phyloP scores from a whole-genome alignment of 1,140 invertebrate species.

The Caenorhabditis tropicalis region DNA sequence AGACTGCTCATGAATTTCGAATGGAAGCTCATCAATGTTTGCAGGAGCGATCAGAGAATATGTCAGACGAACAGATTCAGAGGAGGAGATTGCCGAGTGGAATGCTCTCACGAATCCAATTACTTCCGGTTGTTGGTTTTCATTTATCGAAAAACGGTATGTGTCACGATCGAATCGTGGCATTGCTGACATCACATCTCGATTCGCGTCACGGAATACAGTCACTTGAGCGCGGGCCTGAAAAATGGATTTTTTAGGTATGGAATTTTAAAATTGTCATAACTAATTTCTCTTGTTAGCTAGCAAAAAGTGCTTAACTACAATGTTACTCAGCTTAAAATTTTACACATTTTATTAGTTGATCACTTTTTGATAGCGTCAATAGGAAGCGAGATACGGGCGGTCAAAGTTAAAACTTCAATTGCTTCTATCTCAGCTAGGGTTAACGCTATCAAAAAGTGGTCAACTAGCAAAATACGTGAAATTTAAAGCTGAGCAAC shows the following conservation, averaged over 20 bases:
- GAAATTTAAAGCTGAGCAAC: too few species aligned
- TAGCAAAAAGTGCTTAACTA: too few species aligned
- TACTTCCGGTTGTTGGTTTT: constrained; percentile 53
- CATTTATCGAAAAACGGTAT: constrained; percentile 62
- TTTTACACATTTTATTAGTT: too few species aligned
- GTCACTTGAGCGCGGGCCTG: constrained; percentile 64
- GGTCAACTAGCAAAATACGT: too few species aligned
- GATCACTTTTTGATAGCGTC: too few species aligned
- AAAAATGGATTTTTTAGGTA: constrained; percentile 16
- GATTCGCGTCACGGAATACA: constrained; percentile 61
- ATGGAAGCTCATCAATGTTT: constrained; percentile 39
- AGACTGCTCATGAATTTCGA: constrained; percentile 37
- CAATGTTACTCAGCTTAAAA: too few species aligned
- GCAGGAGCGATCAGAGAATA: constrained; percentile 39
- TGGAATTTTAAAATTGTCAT: too few species aligned
- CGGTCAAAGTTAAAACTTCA: too few species aligned
- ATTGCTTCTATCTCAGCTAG: too few species aligned
- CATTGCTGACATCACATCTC: constrained; percentile 46
- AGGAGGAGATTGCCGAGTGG: constrained; percentile 46
- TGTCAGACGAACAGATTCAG: not conserved
- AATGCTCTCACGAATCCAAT: constrained; percentile 54
- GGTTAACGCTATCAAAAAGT: too few species aligned
- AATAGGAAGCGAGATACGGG: too few species aligned
- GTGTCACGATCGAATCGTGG: constrained; percentile 61
- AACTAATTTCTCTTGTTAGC: too few species aligned